phyloP scores from a whole-genome alignment of 64 coral and sea anemone genomes.

The Catalaphyllia jardinei region DNA sequence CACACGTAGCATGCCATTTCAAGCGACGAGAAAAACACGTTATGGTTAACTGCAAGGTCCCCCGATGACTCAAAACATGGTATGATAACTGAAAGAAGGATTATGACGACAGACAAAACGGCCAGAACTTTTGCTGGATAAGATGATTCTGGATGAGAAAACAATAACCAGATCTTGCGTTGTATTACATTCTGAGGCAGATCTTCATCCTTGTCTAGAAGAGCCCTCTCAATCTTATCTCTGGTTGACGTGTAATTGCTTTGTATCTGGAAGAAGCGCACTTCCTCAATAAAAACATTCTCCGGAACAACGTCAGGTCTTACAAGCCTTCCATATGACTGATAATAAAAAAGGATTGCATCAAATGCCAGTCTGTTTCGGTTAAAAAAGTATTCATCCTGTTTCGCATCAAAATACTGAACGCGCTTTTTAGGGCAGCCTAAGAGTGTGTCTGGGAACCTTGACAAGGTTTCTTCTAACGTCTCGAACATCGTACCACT shows the following conservation, averaged over 20 bases:
- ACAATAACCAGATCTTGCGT: conserved; percentile 71
- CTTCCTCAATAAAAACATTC: conserved; percentile 84
- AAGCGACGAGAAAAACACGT: conserved; percentile 7
- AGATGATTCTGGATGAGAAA: conserved; percentile 81
- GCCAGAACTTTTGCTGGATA: conserved; percentile 69
- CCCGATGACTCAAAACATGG: conserved; percentile 81
- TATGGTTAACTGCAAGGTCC: neutral
- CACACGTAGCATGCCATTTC: conserved; percentile 90
- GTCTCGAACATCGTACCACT: conserved; percentile 89
- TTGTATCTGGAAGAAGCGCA: conserved; percentile 86
- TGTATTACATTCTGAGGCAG: conserved; percentile 64
- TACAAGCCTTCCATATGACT: conserved; percentile 81
- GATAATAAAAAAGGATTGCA: conserved; percentile 96
- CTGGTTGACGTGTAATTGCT: conserved; percentile 48
- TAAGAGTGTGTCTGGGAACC: conserved; percentile 84
- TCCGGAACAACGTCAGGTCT: conserved; percentile 80
- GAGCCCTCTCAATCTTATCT: conserved; percentile 53
- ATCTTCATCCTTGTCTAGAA: conserved; percentile 34
- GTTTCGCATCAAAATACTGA: conserved; percentile 71
- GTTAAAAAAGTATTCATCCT: conserved; percentile 87
- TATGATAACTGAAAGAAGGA: conserved; percentile 75
- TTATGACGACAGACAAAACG: conserved; percentile 72
- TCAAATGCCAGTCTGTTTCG: conserved; percentile 90
- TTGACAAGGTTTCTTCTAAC: conserved; percentile 72
- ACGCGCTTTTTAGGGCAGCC: conserved; percentile 77